A percentile compares a stretch with the other conserved stretches of the same genome.
Conservation (phyloP, 2,797 vertebrate genomes). For the Moxostoma hubbsi region DNA sequence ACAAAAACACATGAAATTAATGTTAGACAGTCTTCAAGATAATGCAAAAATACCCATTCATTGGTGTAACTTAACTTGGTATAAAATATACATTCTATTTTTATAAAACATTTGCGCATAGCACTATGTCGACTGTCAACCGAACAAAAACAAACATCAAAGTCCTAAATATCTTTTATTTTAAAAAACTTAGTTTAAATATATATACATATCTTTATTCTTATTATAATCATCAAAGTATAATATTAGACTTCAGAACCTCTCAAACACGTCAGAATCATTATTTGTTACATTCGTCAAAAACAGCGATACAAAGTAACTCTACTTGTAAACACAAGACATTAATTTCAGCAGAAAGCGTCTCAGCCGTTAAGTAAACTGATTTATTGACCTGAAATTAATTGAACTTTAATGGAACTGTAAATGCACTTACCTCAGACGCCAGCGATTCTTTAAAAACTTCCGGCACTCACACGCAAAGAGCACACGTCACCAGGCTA, state of each 20-base stretch:
- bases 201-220: not conserved
- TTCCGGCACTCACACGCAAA: slow-evolving; percentile 19
- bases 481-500: slow-evolving; percentile 10
- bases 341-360: not conserved
- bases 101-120: too few relatives aligned
- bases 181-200: not conserved
- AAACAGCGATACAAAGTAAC: too few relatives aligned
- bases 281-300: not conserved
- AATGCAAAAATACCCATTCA: too few relatives aligned
- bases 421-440: slow-evolving; percentile 6
- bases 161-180: not conserved
- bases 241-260: not conserved
- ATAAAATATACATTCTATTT: too few relatives aligned
- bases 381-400: not conserved
- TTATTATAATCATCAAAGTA: not conserved
- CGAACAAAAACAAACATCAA: not conserved
- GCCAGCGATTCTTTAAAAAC: slow-evolving; percentile 24
- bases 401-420: not conserved
- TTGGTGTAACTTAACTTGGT: too few relatives aligned
- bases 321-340: not conserved
- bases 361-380: not conserved
- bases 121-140: too few relatives aligned
- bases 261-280: not conserved
- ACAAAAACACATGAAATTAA: too few relatives aligned
- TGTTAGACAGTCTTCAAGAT: too few relatives aligned